Evolutionary conservation across 2,888 invertebrate species (phyloP).

Genomic region (Temnothorax rugatulus): DNA sequence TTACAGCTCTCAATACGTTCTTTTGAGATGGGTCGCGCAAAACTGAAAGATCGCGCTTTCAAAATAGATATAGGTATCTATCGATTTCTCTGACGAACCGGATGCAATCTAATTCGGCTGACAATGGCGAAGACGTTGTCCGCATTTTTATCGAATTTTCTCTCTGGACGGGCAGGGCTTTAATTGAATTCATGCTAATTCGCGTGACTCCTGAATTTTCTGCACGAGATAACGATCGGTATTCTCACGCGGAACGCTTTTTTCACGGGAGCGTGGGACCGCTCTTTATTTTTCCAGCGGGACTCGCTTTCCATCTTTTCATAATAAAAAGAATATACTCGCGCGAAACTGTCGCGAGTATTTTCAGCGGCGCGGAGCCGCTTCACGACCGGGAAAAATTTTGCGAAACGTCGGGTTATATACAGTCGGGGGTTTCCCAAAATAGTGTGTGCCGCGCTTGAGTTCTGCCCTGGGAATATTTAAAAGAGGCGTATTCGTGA

Average conservation of each 20-base stretch:
- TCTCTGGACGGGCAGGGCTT: background rate
- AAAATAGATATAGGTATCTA: slow-evolving; percentile 5
- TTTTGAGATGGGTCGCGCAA: background rate
- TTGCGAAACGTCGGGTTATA: slow-evolving; percentile 30
- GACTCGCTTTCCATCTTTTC: slow-evolving; percentile 48
- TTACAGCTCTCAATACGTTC: slow-evolving; percentile 4
- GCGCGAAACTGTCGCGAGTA: slow-evolving; percentile 38
- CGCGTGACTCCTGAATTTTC: slow-evolving; percentile 41
- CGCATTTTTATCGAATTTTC: slow-evolving; percentile 43
- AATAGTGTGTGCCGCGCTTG: slow-evolving; percentile 2
- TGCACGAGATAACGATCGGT: slow-evolving; percentile 45
- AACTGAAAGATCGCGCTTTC: slow-evolving; percentile 6
- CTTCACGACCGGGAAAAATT: slow-evolving; percentile 32
- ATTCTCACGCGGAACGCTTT: slow-evolving; percentile 10
- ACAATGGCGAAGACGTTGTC: background rate
- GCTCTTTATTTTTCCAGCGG: slow-evolving; percentile 47
- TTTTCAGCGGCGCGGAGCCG: slow-evolving; percentile 23
- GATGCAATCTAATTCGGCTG: background rate
- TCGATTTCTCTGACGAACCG: background rate
- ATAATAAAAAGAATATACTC: slow-evolving; percentile 33
- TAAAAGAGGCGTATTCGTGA: background rate
- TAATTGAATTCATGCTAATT: slow-evolving; percentile 52
- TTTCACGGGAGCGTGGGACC: slow-evolving; percentile 26
- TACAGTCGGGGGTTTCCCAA: slow-evolving; percentile 3
- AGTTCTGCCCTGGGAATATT: slow-evolving; percentile 32